Conservation (phyloP, 2,797 vertebrate species). For the Myotis daubentonii region DNA sequence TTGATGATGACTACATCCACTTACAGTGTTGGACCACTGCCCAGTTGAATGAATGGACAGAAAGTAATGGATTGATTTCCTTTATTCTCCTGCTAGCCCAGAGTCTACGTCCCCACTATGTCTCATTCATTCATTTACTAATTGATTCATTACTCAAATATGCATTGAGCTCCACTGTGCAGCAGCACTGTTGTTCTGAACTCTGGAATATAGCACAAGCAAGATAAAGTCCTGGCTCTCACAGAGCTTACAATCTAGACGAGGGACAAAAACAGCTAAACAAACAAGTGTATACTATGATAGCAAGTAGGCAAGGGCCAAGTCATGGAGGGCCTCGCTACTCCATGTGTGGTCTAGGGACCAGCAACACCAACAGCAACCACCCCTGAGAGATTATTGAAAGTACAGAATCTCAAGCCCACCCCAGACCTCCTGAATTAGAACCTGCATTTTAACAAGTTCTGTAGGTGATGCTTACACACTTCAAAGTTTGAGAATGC, state of each 20-base stretch:
- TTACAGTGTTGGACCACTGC: neutral
- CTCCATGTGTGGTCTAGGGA: neutral
- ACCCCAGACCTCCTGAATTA: neutral
- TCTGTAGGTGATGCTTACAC: neutral
- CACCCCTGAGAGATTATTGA: rapidly evolving
- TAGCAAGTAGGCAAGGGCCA: neutral
- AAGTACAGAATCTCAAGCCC: neutral
- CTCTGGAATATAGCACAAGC: neutral
- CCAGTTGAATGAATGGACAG: neutral
- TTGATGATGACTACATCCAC: neutral
- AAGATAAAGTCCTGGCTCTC: neutral
- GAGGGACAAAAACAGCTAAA: neutral
- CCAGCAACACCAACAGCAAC: neutral
- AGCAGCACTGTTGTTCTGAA: neutral
- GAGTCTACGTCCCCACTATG: neutral
- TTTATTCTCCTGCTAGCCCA: neutral
- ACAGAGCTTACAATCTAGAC: neutral
- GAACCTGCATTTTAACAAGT: neutral
- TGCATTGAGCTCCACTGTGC: neutral
- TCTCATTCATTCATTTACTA: constrained; percentile 14
- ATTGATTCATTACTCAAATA: neutral
- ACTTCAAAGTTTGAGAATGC: neutral
- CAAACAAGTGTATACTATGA: neutral
- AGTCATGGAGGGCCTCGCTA: too few relatives aligned
- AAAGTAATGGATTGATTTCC: neutral